These are phyloP conservation scores for Nasonia giraulti DNA, from an alignment of 1,140 invertebrate species.

Conservation along the genomic window DNA sequence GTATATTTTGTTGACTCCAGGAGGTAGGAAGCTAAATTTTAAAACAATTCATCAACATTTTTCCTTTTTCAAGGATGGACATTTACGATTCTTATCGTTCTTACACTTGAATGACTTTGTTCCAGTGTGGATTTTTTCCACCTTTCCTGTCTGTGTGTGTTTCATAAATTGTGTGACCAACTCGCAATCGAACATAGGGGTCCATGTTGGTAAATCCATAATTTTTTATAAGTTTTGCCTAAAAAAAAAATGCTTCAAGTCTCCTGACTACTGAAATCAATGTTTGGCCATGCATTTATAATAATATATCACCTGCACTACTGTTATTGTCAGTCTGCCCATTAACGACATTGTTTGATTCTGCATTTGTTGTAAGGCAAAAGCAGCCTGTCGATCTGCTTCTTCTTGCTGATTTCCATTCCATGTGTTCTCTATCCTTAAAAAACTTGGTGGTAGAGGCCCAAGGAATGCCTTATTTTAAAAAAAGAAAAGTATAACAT, in stretches of 20 bases:
- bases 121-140: conserved; percentile 96
- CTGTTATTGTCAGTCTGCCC: conserved; percentile 87
- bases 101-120: conserved; percentile 94
- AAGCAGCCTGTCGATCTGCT: conserved; percentile 85
- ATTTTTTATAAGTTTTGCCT: conserved; percentile 95
- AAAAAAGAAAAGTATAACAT: neutral
- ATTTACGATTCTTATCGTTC: conserved; percentile 41
- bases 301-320: conserved; percentile 81
- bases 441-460: conserved; percentile 87
- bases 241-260: conserved; percentile 40
- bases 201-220: conserved; percentile 98
- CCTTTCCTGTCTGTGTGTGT: conserved; percentile 95
- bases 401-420: conserved; percentile 80
- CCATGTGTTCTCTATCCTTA: conserved; percentile 77
- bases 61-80: neutral
- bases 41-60: conserved; percentile 28
- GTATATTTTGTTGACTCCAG: conserved; percentile 90
- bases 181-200: conserved; percentile 92
- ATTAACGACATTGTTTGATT: conserved; percentile 76
- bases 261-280: neutral
- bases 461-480: conserved; percentile 82
- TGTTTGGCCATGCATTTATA: neutral
- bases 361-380: conserved; percentile 83
- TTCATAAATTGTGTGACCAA: conserved; percentile 95
- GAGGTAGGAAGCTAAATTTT: conserved; percentile 85